Evolutionary conservation across 2,888 invertebrate genomes (phyloP).

Genomic region (Troilus luridus): DNA sequence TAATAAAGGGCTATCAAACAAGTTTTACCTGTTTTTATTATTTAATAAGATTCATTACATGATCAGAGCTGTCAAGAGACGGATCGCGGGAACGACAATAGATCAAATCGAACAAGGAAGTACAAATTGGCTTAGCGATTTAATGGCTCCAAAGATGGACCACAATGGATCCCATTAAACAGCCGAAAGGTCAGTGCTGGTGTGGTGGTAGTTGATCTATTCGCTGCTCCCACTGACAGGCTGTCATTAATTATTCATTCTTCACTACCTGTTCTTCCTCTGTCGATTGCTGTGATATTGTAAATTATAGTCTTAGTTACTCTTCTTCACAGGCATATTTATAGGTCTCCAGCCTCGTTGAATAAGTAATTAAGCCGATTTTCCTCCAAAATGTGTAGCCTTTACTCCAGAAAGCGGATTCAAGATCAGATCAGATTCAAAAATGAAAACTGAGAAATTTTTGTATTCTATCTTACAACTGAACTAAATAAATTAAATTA

Average conservation of each 20-base stretch:
- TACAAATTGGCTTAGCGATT: background rate
- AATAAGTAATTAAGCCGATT: too few relatives aligned
- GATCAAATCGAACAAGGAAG: background rate
- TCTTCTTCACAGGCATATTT: background rate
- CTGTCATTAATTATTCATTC: background rate
- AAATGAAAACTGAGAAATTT: too few relatives aligned
- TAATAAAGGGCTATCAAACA: background rate
- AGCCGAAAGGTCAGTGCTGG: background rate
- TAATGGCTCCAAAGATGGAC: background rate
- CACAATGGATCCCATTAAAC: conserved; percentile 10
- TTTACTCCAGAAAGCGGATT: too few relatives aligned
- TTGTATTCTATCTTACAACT: too few relatives aligned
- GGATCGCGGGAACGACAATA: background rate
- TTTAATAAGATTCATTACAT: background rate
- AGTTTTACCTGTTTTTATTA: background rate
- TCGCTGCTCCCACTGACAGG: background rate
- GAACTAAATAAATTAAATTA: too few relatives aligned
- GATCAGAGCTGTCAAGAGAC: background rate
- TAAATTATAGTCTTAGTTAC: background rate
- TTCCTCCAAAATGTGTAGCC: too few relatives aligned
- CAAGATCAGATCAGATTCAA: too few relatives aligned
- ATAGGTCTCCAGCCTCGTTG: too few relatives aligned
- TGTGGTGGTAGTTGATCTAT: background rate
- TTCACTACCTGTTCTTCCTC: background rate
- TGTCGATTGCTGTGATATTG: background rate